Evolutionary conservation across 2,888 invertebrate genomes (phyloP), one percentile per base, ranked within the genome.

Genomic region (Tenthredo scrophulariae): DNA sequence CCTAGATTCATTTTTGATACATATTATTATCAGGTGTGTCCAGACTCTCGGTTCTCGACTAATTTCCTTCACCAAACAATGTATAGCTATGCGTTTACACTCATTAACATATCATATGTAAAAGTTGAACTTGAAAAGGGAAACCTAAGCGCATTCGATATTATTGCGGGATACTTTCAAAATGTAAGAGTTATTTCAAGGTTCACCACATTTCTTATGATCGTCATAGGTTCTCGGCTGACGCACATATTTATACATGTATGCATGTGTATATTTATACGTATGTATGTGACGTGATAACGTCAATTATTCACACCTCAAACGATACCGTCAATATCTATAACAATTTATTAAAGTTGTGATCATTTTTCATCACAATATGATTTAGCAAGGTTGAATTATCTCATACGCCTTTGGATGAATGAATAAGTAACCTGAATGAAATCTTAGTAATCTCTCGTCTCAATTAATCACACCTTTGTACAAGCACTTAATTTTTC

Each of bases 181-280:
- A 74, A 43, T 74, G 74, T 74, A 43, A 72, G 72, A 74, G 74
- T 43, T 74, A 74, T 74, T 74, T 43, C 74, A 74, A 74, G 74
- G 74, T 43, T 74, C 43, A 74, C 74, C 26, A 15, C 74, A 74
- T 74, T 74, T 43, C 74, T 74, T 43, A 43, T 43, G 13, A 43
- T 43, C n/a, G 22, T 43, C 33, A 33, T 18, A 6, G 67, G 18
- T 18, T 26, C 29, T 67, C 18, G 1, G 37, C 18, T 70, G 37
- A 70, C 26, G n/a, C 70, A 37, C 13, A 67, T 67, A 46, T 43
- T 7, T 37, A 43, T 4, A 9, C 13, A 65, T 65, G 29, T 29
- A 5, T 33, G 33, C 33, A 67, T 13, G 29, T 33, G 22, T 29
- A 65, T 67, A 15, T 43, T 33, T 4, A 9, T 26, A 65, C 29